Evolutionary conservation across 1,140 invertebrate species (phyloP).

Genomic region (Pogonomyrmex californicus): DNA sequence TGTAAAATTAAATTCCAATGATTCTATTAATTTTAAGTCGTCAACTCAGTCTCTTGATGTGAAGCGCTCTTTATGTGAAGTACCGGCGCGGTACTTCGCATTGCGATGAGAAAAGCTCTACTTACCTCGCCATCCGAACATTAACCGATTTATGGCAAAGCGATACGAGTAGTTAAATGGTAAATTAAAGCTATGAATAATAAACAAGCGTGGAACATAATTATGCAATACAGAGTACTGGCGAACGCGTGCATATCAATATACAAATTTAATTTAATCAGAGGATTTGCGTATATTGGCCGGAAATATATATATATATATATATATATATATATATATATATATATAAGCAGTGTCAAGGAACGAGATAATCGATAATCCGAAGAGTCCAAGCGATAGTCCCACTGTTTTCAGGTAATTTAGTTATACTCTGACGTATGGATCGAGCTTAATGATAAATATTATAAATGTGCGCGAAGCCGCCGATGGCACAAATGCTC

Average conservation of each 20-base stretch:
- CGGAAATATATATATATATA: not conserved
- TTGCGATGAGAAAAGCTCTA: not conserved
- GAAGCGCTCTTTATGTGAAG: not conserved
- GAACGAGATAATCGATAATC: conserved; percentile 27
- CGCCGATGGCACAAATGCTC: not conserved
- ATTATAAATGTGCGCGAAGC: conserved; percentile 30
- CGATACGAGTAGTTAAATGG: conserved; percentile 2
- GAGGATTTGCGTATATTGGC: conserved; percentile 30
- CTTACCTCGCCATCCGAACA: not conserved
- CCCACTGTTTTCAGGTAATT: not conserved
- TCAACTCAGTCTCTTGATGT: not conserved
- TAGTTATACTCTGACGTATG: not conserved
- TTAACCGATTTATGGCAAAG: conserved; percentile 19
- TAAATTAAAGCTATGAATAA: conserved; percentile 47
- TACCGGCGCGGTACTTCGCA: not conserved
- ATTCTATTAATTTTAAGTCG: not conserved
- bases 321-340: not conserved
- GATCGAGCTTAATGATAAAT: not conserved
- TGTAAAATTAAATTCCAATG: no score
- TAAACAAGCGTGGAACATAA: conserved; percentile 20
- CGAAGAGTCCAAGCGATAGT: not conserved
- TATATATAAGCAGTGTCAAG: conserved; percentile 5
- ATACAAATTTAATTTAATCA: conserved; percentile 8
- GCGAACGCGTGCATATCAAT: not conserved
- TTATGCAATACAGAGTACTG: not conserved